phyloP scores from a whole-genome alignment of 2,888 invertebrate species.

The Athrips mouffetella region DNA sequence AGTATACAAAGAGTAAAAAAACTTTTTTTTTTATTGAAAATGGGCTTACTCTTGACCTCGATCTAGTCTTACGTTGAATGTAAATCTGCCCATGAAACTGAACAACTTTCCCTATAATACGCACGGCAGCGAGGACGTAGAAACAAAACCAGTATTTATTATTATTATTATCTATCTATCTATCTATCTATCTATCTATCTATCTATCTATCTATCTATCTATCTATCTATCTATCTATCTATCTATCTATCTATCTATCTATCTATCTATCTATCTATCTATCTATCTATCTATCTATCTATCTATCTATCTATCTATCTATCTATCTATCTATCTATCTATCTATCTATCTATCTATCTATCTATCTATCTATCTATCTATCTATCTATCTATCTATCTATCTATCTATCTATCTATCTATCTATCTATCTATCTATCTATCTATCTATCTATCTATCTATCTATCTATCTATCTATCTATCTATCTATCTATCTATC shows the following conservation, averaged over 20 bases:
- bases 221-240: neutral
- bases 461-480: neutral
- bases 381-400: neutral
- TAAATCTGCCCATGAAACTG: too few relatives aligned
- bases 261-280: conserved; percentile 1
- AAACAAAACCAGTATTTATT: too few relatives aligned
- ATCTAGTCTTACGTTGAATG: too few relatives aligned
- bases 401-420: neutral
- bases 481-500: neutral
- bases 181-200: neutral
- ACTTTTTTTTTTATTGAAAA: too few relatives aligned
- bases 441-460: neutral
- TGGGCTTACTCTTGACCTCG: too few relatives aligned
- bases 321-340: neutral
- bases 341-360: neutral
- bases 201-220: neutral
- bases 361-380: neutral
- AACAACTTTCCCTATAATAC: too few relatives aligned
- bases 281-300: neutral
- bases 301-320: neutral
- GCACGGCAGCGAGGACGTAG: too few relatives aligned
- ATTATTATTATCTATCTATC: neutral
- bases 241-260: neutral
- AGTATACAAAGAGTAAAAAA: too few relatives aligned
- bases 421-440: neutral